Evolutionary conservation across 2,888 invertebrate species (phyloP), one percentile per base, ranked within the genome.

Genomic region (Yponomeuta sedellus): DNA sequence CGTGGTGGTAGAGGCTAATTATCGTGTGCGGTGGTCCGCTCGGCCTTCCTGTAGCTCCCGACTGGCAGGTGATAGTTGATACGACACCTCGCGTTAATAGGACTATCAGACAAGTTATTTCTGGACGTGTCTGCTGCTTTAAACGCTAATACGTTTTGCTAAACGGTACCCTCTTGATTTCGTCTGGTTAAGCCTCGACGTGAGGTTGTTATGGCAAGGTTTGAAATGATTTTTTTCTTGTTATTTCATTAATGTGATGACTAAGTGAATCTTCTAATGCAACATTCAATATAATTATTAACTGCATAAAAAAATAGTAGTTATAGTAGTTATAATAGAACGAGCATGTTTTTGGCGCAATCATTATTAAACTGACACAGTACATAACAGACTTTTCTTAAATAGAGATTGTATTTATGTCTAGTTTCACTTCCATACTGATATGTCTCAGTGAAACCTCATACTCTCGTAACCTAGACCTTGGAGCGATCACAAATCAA

Each of bases 401-500:
- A 34, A 34, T 34, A 34, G 3, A 8, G 34, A 34, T 34, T 34
- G 34, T 34, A 25, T 34, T 34, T 34, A 1, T 5, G 8, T 34
- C 34, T 34, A 34, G 34, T 34, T 34, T 8, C 8, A 34, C 34
- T 34, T 59, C 6, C 20, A 25, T 59, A 25, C 25, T 22, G 4
- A 59, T 19, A 12, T 22, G 59, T 59, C 12, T 59, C 73, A 74
- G 75, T 73, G 74, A 73, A 74, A 76, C 75, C 76, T 74, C 74
- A 76, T 76, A 34, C 34, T 78, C 73, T 74, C 74, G 72, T 75
- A 75, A 72, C 74, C 67, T 74, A 52, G 81, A 81, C 81, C 79
- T 76, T 73, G 71, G 75, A 78, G 77, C 79, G 73, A 73, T 76
- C 73, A 87, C 89, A 90, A 88, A 90, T 90, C 88, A 88, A 86